Evolutionary conservation across 2,113 vertebrate species (phyloP), one percentile per base, ranked within the genome.

Genomic region (Dromaius novaehollandiae): DNA sequence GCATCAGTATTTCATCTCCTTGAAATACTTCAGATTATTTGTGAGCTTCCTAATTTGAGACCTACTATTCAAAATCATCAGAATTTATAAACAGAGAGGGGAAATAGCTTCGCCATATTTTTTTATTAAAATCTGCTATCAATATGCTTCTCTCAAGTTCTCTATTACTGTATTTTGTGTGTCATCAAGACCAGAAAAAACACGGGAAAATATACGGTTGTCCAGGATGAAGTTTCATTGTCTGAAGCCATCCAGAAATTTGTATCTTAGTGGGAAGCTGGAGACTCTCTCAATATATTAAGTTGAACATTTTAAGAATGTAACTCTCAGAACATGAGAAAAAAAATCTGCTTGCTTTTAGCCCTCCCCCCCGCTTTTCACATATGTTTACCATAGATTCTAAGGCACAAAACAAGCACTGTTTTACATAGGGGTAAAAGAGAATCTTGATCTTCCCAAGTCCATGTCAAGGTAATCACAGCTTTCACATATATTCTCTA

Each of bases 51-150:
- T 44, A 81, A 15, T 70, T 26, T 75, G 68, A 81, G 40, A 95
- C 80, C 78, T 85, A 81, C 91, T 78, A 69, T 56, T 82, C 70
- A 66, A 46, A 91, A 88, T 80, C 78, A 92, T 56, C 40, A 95
- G 65, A 89, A 90, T 90, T 92, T 84, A 86, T 69, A 81, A 83
- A 88, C 25, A 81, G 46, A 90, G 55, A 16, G 69, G 34, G 26
- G 51, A 90, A 87, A 90, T 73, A 42, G 61, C 30, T 87, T 78
- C n/a, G 25, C 24, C 88, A 11, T 58, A 50, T 46, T 48, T 7
- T 82, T 89, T 76, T 58, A 82, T 70, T 87, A 89, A 89, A 79
- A 80, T 53, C 69, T 56, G 61, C 7, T 73, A 86, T 28, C 63
- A 46, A 5, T 44, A 53, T 28, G 71, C 32, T 81, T 82, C 82